Evolutionary conservation across 2,888 invertebrate genomes (phyloP).

Genomic region (Callimorpha dominula): DNA sequence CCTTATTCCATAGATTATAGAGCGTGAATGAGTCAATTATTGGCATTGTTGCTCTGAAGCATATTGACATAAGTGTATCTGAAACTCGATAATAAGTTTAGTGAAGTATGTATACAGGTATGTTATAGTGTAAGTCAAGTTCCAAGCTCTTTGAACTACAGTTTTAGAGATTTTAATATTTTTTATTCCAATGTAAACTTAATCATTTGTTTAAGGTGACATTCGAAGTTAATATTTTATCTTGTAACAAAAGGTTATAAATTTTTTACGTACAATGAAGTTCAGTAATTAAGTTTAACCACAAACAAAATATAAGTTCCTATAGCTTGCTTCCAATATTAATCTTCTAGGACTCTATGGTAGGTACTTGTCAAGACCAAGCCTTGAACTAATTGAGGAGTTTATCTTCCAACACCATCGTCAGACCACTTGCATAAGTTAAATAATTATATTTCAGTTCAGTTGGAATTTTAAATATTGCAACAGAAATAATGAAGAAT

Average conservation of each 20-base stretch:
- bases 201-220: too few species aligned
- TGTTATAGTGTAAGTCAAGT: slow-evolving; percentile 10
- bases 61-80: not conserved
- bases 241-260: not conserved
- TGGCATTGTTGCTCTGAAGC: slow-evolving; percentile 21
- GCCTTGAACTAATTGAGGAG: not conserved
- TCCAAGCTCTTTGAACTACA: slow-evolving; percentile 7
- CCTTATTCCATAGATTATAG: slow-evolving; percentile 43
- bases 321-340: not conserved
- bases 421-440: not conserved
- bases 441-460: too few species aligned
- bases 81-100: slow-evolving; percentile 16
- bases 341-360: not conserved
- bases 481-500: too few species aligned
- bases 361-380: not conserved
- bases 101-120: slow-evolving; percentile 5
- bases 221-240: not conserved
- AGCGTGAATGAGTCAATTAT: slow-evolving; percentile 44
- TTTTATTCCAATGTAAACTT: too few species aligned
- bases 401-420: not conserved
- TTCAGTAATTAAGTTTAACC: not conserved
- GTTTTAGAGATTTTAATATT: not conserved
- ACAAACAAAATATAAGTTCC: not conserved
- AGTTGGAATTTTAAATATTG: too few species aligned
- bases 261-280: not conserved